Evolutionary conservation across 2,113 vertebrate genomes (phyloP).

Genomic region (Nycticryphes semicollaris): DNA sequence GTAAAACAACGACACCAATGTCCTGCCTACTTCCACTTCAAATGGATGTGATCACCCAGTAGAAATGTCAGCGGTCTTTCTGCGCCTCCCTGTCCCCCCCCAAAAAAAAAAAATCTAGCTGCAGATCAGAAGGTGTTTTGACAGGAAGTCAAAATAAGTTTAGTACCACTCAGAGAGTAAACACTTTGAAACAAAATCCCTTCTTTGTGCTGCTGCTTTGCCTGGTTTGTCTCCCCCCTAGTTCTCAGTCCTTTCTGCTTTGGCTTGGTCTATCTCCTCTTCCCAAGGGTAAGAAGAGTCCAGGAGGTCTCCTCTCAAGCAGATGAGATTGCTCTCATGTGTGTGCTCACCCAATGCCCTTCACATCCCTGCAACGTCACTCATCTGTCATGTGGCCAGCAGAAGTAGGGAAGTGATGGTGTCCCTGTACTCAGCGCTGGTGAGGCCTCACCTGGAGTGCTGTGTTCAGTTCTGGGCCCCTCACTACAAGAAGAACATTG

Average conservation of each 20-base stretch:
- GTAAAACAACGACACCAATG: constrained; percentile 20
- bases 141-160: background rate
- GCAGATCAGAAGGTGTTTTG: background rate
- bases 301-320: background rate
- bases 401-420: too few species aligned
- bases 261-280: background rate
- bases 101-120: background rate
- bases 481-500: too few species aligned
- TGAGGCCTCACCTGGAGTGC: too few species aligned
- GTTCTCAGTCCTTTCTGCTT: background rate
- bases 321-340: background rate
- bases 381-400: background rate
- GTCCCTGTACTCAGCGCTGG: too few species aligned
- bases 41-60: background rate
- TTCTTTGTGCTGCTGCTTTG: background rate
- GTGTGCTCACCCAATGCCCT: background rate
- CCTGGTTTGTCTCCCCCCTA: background rate
- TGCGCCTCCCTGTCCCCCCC: too few species aligned
- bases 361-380: fast-evolving
- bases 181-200: background rate
- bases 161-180: background rate
- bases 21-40: constrained; percentile 19
- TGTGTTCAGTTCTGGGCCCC: too few species aligned
- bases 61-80: background rate
- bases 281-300: background rate